Percentiles rank a stretch among this genome's conserved stretches.
Conservation (phyloP, 1,140 invertebrate species). For the Aphaenogaster floridana region DNA sequence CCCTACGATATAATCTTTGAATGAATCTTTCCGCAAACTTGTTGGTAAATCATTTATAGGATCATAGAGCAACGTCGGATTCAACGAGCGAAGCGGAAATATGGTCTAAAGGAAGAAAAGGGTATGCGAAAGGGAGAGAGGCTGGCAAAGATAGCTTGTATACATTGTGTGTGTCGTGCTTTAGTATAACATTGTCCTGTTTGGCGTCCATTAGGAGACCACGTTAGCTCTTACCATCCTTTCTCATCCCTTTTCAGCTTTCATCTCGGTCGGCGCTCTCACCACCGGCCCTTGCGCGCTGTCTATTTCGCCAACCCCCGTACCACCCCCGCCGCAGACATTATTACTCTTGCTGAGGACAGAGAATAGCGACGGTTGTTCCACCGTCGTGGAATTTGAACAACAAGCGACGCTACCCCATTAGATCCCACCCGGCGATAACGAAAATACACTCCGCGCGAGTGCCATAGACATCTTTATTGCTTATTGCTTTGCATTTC, state of each 20-base stretch:
- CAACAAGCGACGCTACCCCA: slow-evolving; percentile 35
- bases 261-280: slow-evolving; percentile 53
- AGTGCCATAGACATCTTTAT: slow-evolving; percentile 38
- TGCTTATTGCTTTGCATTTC: slow-evolving; percentile 44
- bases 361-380: slow-evolving; percentile 51
- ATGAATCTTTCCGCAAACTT: slow-evolving; percentile 10
- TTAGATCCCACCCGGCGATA: slow-evolving; percentile 43
- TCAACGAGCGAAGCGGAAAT: slow-evolving; percentile 28
- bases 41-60: slow-evolving; percentile 50
- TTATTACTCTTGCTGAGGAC: slow-evolving; percentile 55
- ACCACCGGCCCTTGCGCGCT: slow-evolving; percentile 54
- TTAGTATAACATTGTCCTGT: slow-evolving; percentile 68
- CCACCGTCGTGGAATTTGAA: slow-evolving; percentile 46
- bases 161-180: slow-evolving; percentile 52
- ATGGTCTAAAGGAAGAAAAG: slow-evolving; percentile 1
- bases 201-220: slow-evolving; percentile 72
- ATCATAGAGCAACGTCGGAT: slow-evolving; percentile 23
- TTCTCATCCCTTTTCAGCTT: slow-evolving; percentile 62
- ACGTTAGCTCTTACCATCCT: slow-evolving; percentile 66
- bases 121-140: neutral
- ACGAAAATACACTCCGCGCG: slow-evolving; percentile 34
- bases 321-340: slow-evolving; percentile 25
- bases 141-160: slow-evolving; percentile 37
- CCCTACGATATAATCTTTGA: neutral
- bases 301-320: slow-evolving; percentile 40